Evolutionary conservation across 2,888 invertebrate species (phyloP).

Genomic region (Tachina fera): DNA sequence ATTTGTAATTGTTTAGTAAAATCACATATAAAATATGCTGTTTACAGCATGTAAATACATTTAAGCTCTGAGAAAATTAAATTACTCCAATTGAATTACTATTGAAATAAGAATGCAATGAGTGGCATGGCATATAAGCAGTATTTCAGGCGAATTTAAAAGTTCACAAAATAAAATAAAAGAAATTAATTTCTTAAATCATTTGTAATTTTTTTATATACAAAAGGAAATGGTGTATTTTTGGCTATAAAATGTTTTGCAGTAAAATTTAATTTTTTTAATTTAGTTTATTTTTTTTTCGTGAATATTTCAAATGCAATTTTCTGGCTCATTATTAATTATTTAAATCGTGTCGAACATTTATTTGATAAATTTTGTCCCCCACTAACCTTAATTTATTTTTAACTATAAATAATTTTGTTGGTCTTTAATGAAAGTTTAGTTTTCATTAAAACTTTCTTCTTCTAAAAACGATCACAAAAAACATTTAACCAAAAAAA

Average conservation of each 20-base stretch:
- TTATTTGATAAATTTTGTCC: background rate
- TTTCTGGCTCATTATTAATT: background rate
- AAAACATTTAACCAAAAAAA: background rate
- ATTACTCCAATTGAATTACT: too few species aligned
- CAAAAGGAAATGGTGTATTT: too few species aligned
- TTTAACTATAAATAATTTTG: constrained; percentile 8
- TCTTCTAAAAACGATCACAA: background rate
- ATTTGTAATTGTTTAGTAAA: too few species aligned
- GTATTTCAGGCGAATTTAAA: too few species aligned
- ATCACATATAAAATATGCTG: too few species aligned
- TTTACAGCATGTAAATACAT: too few species aligned
- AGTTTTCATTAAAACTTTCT: background rate
- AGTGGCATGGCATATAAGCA: too few species aligned
- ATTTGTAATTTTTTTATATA: too few species aligned
- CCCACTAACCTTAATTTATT: too few species aligned
- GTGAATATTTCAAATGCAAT: background rate
- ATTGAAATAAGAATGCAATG: too few species aligned
- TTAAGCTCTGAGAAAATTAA: too few species aligned
- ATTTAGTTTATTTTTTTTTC: background rate
- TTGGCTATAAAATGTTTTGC: background rate
- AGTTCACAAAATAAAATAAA: too few species aligned
- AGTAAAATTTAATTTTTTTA: background rate
- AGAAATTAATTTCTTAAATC: background rate
- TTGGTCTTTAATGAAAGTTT: background rate
- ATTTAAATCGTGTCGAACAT: background rate